Percentiles rank a stretch among this genome's conserved stretches.
Evolutionary conservation across 2,888 invertebrate species (phyloP).

Genomic region (Eupithecia dodoneata): DNA sequence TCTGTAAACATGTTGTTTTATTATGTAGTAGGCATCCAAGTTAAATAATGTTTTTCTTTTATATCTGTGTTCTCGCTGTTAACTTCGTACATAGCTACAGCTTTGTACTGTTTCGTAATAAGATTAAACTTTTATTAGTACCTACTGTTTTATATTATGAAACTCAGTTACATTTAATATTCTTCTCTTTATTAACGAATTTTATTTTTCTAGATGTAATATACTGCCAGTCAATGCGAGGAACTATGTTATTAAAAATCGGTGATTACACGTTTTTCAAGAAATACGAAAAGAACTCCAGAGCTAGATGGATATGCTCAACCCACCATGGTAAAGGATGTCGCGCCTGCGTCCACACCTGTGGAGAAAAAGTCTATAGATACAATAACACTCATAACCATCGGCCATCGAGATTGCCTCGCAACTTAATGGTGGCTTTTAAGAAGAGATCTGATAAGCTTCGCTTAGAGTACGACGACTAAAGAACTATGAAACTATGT

Average conservation of each 20-base stretch:
- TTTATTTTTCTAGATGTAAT: constrained; percentile 13
- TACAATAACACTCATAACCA: constrained; percentile 10
- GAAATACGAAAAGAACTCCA: constrained; percentile 16
- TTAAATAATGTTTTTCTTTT: too few relatives aligned
- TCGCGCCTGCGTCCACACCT: constrained; percentile 5
- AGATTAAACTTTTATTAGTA: too few relatives aligned
- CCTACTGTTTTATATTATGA: too few relatives aligned
- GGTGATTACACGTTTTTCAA: constrained; percentile 15
- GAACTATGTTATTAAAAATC: constrained; percentile 13
- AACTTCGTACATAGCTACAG: too few relatives aligned
- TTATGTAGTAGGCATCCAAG: too few relatives aligned
- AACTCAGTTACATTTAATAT: too few relatives aligned
- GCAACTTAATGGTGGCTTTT: not conserved
- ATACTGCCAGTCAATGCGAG: constrained; percentile 21
- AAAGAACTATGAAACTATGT: not conserved
- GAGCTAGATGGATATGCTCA: constrained; percentile 24
- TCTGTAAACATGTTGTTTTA: too few relatives aligned
- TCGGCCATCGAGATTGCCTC: constrained; percentile 2
- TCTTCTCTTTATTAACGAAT: not conserved
- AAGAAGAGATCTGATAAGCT: not conserved
- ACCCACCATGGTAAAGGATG: constrained; percentile 27
- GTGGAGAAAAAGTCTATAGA: not conserved
- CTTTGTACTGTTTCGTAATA: too few relatives aligned
- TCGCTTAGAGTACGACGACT: not conserved
- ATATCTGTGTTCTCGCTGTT: too few relatives aligned